These are phyloP conservation scores for Hesperia comma DNA, from an alignment of 2,888 invertebrate species.

Conservation along the genomic window DNA sequence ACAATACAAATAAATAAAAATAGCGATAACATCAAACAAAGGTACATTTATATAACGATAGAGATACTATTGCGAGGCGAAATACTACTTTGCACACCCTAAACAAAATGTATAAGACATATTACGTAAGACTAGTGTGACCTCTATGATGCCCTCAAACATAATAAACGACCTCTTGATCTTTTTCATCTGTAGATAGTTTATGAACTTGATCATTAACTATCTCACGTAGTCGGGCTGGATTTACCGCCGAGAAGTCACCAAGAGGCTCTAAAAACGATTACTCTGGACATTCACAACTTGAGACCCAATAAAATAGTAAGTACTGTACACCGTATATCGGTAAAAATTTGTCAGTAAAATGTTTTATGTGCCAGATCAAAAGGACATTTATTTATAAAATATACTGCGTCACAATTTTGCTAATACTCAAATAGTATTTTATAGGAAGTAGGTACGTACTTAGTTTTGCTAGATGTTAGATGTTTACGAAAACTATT, in stretches of 20 bases:
- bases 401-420: conserved; percentile 17
- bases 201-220: conserved; percentile 13
- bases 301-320: conserved; percentile 29
- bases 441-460: no score
- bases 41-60: no score
- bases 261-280: conserved; percentile 24
- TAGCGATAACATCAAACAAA: no score
- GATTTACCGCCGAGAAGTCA: conserved; percentile 21
- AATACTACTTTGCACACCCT: not conserved
- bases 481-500: not conserved
- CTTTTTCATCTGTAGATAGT: not conserved
- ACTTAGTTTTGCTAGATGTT: not conserved
- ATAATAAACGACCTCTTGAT: not conserved
- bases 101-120: not conserved
- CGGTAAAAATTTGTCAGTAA: conserved; percentile 25
- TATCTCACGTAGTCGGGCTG: conserved; percentile 16
- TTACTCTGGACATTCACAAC: conserved; percentile 24
- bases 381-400: conserved; percentile 17
- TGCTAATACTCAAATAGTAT: not conserved
- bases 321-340: conserved; percentile 24
- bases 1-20: no score
- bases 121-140: not conserved
- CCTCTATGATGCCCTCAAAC: not conserved
- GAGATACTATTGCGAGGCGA: not conserved
- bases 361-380: conserved; percentile 19